phyloP scores from a whole-genome alignment of 2,888 invertebrate species.

The Psylliodes chrysocephalus region DNA sequence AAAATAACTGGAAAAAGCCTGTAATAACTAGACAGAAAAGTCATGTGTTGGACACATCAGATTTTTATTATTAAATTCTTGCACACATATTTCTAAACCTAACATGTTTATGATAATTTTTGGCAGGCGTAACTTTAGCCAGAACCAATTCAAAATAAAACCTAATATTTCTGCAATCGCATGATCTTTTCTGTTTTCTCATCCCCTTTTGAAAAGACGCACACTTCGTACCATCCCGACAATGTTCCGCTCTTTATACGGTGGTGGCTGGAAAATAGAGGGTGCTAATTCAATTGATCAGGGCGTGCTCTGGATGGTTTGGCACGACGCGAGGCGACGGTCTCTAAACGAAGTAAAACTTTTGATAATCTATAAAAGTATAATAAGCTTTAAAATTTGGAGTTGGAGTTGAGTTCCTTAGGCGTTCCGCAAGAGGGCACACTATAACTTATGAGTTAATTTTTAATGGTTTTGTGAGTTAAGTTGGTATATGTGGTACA shows the following conservation, averaged over 20 bases:
- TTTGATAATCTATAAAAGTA: conserved; percentile 37
- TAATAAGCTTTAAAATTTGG: conserved; percentile 37
- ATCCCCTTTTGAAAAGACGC: conserved; percentile 37
- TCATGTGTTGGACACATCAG: too few relatives aligned
- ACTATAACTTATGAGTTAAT: conserved; percentile 18
- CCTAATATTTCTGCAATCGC: conserved; percentile 36
- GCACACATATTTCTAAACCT: too few relatives aligned
- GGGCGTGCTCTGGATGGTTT: not conserved
- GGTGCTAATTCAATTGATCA: conserved; percentile 52
- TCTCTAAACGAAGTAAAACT: conserved; percentile 22
- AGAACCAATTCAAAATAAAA: conserved; percentile 12
- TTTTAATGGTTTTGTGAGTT: not conserved
- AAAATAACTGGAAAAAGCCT: too few relatives aligned
- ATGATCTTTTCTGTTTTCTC: conserved; percentile 29
- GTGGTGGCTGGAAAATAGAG: conserved; percentile 28
- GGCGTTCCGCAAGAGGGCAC: conserved; percentile 1
- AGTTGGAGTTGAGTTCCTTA: conserved; percentile 21
- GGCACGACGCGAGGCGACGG: not conserved
- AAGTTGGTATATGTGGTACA: too few relatives aligned
- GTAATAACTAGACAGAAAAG: too few relatives aligned
- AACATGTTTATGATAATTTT: too few relatives aligned
- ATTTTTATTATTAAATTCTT: too few relatives aligned
- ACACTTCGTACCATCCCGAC: conserved; percentile 30
- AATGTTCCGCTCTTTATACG: conserved; percentile 47
- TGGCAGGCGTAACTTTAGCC: conserved; percentile 12